Evolutionary conservation across 2,888 invertebrate species (phyloP).

Genomic region (Gari tellinella): DNA sequence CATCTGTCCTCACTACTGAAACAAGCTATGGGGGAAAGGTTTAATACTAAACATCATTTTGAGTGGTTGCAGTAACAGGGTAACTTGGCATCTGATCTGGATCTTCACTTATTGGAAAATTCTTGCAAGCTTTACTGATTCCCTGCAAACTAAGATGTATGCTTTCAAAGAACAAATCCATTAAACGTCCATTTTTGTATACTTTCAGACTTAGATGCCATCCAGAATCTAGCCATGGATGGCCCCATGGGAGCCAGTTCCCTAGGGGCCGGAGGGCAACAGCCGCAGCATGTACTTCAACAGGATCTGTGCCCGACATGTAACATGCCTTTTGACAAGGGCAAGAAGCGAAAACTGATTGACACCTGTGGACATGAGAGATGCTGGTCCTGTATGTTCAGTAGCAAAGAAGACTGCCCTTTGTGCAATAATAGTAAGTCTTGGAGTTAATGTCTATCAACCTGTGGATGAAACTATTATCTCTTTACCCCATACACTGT

Average conservation of each 20-base stretch:
- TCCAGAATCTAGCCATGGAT: conserved; percentile 75
- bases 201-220: conserved; percentile 75
- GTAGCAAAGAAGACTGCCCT: conserved; percentile 94
- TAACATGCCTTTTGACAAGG: conserved; percentile 95
- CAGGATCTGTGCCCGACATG: conserved; percentile 83
- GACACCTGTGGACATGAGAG: conserved; percentile 98
- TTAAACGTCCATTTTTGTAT: conserved; percentile 23
- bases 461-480: too few species aligned
- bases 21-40: too few species aligned
- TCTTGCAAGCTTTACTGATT: too few species aligned
- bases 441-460: too few species aligned
- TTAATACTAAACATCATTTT: too few species aligned
- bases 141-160: too few species aligned
- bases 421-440: conserved; percentile 87
- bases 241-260: conserved; percentile 26
- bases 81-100: too few species aligned
- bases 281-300: conserved; percentile 32
- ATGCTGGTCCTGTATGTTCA: conserved; percentile 97
- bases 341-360: conserved; percentile 96
- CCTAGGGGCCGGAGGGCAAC: conserved; percentile 20
- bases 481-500: too few species aligned
- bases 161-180: too few species aligned
- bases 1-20: too few species aligned
- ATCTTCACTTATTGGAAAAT: too few species aligned
- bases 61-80: too few species aligned